phyloP scores from a whole-genome alignment of 2,797 vertebrate genomes.

The Petrocephalus schoutedeni region DNA sequence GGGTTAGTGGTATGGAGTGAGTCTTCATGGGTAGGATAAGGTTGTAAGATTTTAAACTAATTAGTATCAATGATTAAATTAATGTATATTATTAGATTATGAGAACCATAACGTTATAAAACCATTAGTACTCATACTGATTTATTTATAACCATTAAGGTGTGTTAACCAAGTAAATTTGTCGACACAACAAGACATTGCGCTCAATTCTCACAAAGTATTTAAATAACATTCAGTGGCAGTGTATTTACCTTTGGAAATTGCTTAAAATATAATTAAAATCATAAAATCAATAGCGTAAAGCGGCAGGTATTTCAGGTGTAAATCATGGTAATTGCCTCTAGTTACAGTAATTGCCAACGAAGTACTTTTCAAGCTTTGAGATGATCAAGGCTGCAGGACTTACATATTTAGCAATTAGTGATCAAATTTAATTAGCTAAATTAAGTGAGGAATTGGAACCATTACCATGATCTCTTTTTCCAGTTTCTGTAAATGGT shows the following conservation, averaged over 20 bases:
- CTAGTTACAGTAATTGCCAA: not conserved
- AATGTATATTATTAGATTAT: not conserved
- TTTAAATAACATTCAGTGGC: not conserved
- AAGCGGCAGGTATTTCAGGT: not conserved
- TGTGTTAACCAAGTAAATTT: not conserved
- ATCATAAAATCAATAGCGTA: not conserved
- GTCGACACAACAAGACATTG: not conserved
- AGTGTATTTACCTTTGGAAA: not conserved
- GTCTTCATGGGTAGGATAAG: not conserved
- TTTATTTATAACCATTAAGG: not conserved
- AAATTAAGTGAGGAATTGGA: not conserved
- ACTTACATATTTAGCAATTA: not conserved
- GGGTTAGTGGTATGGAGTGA: not conserved
- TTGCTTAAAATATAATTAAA: conserved; percentile 4
- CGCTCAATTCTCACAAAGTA: not conserved
- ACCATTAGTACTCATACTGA: not conserved
- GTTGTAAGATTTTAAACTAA: not conserved
- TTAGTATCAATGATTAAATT: too few relatives aligned
- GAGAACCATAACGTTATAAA: not conserved
- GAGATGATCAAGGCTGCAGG: not conserved
- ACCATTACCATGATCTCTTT: not conserved
- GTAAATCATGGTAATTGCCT: not conserved
- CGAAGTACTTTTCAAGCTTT: not conserved
- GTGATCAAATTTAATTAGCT: not conserved
- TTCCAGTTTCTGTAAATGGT: not conserved